These are phyloP conservation scores for Silurus glanis DNA, from an alignment of 2,113 vertebrate genomes.

Conservation along the genomic window DNA sequence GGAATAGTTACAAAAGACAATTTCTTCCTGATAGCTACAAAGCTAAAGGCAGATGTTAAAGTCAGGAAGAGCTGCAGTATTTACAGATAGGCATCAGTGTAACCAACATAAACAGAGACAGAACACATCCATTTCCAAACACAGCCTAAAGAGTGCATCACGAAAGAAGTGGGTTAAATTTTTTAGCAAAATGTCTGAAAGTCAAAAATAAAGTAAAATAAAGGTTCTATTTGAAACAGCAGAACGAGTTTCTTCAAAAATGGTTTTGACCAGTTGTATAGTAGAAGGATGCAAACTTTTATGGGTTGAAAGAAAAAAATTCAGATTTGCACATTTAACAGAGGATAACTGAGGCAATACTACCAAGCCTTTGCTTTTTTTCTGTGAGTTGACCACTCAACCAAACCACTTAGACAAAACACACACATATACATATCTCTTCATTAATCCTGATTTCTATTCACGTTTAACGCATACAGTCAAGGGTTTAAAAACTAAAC, in stretches of 20 bases:
- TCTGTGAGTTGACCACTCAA: slow-evolving; percentile 51
- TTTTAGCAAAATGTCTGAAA: slow-evolving; percentile 41
- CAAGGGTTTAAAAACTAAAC: slow-evolving; percentile 65
- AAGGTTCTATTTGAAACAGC: slow-evolving; percentile 25
- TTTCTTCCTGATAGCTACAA: slow-evolving; percentile 37
- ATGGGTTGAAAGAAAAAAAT: slow-evolving; percentile 42
- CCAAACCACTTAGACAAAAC: slow-evolving; percentile 50
- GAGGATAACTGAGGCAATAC: slow-evolving; percentile 10
- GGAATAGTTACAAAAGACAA: background rate
- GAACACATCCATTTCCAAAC: slow-evolving; percentile 41
- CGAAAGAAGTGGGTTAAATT: slow-evolving; percentile 29
- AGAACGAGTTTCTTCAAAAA: slow-evolving; percentile 38
- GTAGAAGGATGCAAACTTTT: slow-evolving; percentile 42
- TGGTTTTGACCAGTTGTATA: slow-evolving; percentile 39
- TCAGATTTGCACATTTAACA: slow-evolving; percentile 39
- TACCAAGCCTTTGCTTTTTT: slow-evolving; percentile 24
- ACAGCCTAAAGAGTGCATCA: slow-evolving; percentile 33
- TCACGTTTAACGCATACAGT: slow-evolving; percentile 56
- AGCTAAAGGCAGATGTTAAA: slow-evolving; percentile 55
- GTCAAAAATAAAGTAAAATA: slow-evolving; percentile 41
- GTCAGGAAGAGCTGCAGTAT: slow-evolving; percentile 55
- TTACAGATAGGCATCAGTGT: slow-evolving; percentile 56
- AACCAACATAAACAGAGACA: slow-evolving; percentile 51
- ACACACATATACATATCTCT: slow-evolving; percentile 47
- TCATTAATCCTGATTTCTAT: slow-evolving; percentile 55